Base-by-base conservation (phyloP, 2,113 vertebrate species). In the Alligator mississippiensis region DNA sequence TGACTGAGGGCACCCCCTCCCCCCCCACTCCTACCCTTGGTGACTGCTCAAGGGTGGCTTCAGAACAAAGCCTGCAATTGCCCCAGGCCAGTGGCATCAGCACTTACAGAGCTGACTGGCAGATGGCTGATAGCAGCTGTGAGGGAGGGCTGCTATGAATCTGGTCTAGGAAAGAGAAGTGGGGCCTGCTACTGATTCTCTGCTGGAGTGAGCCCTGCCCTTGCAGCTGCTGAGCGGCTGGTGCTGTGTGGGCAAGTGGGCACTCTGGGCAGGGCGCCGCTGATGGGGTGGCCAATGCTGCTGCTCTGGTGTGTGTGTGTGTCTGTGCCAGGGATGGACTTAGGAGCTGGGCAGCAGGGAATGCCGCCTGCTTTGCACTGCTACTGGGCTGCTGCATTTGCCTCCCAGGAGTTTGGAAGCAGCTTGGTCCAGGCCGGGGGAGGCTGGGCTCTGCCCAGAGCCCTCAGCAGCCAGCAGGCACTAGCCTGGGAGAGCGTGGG, bases 331-430 rank as follows among this genome's bases (percentile, higher is more conserved):
- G 24, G 34, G 70, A 13, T 47, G 34, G 21, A 21, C 4, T 30
- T 21, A 4, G 3, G 21, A 22, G 19, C 22, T 21, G 68, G n/a
- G 13, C 28, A 72, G 30, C 68, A 38, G 13, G 68, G 30, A 19
- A 10, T 72, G 68, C 66, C 9, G 11, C 66, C 9, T 3, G 18
- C 21, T 70, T 72, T 10, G n/a, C 66, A n/a, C 64, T 30, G 64
- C 60, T 61, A 16, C 11, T 22, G 7, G 19, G 60, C 64, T 68
- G 64, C 64, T 38, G 38, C 38, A 5, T 38, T 76, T 59, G 91
- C 85, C 95, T 82, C 91, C 94, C 2, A 74, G 89, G 87, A 90
- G 81, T 74, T 30, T 3, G 87, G 90, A 64, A 93, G 92, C 94
- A 96, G 95, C 80, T 87, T 87, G 84, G 68, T 57, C 66, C 60